Evolutionary conservation across 2,888 invertebrate species (phyloP).

Genomic region (Orchestes rusci): DNA sequence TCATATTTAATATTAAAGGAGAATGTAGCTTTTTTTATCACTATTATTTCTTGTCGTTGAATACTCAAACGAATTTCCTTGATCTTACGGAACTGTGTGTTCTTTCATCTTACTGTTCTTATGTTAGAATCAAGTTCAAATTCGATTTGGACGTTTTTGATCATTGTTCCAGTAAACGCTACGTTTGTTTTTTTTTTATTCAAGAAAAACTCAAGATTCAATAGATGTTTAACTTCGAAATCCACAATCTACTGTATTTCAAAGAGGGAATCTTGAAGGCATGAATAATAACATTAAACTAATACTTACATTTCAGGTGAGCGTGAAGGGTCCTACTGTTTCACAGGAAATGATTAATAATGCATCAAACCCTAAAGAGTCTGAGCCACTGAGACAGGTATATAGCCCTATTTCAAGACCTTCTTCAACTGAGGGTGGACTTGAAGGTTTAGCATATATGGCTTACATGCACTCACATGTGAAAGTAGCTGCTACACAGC

Average conservation of each 20-base stretch:
- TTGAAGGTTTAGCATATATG: constrained; percentile 37
- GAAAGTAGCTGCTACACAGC: constrained; percentile 30
- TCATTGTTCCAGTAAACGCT: too few relatives aligned
- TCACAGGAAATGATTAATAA: constrained; percentile 25
- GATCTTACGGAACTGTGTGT: too few relatives aligned
- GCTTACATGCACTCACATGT: constrained; percentile 38
- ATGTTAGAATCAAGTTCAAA: background rate
- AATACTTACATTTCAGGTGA: constrained; percentile 28
- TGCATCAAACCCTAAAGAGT: constrained; percentile 16
- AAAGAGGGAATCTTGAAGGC: too few relatives aligned
- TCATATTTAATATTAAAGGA: too few relatives aligned
- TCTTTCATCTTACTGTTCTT: too few relatives aligned
- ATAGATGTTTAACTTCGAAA: background rate
- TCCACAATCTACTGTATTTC: too few relatives aligned
- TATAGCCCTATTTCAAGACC: constrained; percentile 53
- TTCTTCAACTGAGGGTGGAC: constrained; percentile 45
- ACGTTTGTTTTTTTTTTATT: too few relatives aligned
- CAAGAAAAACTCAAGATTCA: background rate
- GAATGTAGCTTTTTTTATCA: too few relatives aligned
- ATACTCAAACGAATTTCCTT: too few relatives aligned
- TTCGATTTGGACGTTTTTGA: background rate
- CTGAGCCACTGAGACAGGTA: constrained; percentile 41
- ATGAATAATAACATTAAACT: background rate
- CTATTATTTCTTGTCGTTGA: too few relatives aligned
- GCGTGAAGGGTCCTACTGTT: constrained; percentile 44